Evolutionary conservation across 2,113 vertebrate species (phyloP).

Genomic region (Psittacula cyanocephala): DNA sequence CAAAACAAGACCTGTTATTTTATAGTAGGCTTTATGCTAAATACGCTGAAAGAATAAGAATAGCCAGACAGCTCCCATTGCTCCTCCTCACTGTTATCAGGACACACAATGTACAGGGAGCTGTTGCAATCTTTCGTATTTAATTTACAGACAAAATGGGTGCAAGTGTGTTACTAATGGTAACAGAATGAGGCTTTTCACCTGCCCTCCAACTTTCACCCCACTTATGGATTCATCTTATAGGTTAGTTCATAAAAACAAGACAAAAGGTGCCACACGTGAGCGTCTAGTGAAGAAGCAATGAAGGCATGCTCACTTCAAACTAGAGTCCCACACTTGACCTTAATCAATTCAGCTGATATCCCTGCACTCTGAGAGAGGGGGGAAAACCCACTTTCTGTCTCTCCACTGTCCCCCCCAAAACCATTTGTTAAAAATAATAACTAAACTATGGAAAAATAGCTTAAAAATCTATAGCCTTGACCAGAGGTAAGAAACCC

Average conservation of each 20-base stretch:
- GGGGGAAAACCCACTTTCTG: not conserved
- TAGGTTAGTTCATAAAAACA: conserved; percentile 6
- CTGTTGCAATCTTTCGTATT: not conserved
- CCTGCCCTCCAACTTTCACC: conserved; percentile 50
- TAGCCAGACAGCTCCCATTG: not conserved
- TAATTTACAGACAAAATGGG: conserved; percentile 11
- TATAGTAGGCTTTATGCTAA: not conserved
- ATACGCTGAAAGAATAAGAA: not conserved
- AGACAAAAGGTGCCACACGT: not conserved
- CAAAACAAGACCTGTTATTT: conserved; percentile 5
- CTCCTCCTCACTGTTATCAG: conserved; percentile 12
- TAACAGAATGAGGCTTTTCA: conserved; percentile 46
- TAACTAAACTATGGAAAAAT: not conserved
- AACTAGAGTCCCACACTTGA: not conserved
- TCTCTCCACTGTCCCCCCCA: not conserved
- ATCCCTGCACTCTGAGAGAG: not conserved
- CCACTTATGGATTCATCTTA: not conserved
- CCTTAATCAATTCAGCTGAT: conserved; percentile 30
- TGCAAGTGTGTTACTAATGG: conserved; percentile 35
- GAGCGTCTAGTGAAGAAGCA: not conserved
- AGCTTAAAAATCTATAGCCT: not conserved
- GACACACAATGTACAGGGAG: not conserved
- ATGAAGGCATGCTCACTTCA: not conserved
- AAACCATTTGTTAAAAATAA: not conserved
- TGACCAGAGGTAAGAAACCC: not conserved